Evolutionary conservation across 1,140 invertebrate genomes (phyloP).

Genomic region (Papilio machaon): DNA sequence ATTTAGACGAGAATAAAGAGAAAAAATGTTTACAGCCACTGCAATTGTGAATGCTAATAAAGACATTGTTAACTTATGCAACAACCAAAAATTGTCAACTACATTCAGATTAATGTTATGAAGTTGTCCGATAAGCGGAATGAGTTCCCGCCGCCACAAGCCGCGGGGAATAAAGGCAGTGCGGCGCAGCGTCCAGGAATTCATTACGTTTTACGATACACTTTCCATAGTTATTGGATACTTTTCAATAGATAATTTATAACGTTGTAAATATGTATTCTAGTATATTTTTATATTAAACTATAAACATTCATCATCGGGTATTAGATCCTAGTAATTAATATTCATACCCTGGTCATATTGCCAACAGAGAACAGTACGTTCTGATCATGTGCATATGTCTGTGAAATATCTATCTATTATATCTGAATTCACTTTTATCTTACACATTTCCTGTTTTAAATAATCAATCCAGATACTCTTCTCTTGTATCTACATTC

Average conservation of each 20-base stretch:
- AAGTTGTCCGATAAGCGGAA: slow-evolving; percentile 28
- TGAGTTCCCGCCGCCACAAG: slow-evolving; percentile 7
- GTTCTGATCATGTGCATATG: no score
- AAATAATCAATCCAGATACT: no score
- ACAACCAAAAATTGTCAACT: slow-evolving; percentile 16
- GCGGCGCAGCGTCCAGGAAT: background rate
- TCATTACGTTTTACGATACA: slow-evolving; percentile 25
- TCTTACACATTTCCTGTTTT: no score
- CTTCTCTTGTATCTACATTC: no score
- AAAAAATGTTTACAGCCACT: background rate
- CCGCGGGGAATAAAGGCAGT: slow-evolving; percentile 10
- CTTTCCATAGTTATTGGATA: slow-evolving; percentile 17
- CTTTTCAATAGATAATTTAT: background rate
- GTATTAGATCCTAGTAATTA: no score
- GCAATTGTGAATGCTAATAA: background rate
- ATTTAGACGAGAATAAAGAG: no score
- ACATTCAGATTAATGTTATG: slow-evolving; percentile 33
- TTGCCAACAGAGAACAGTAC: no score
- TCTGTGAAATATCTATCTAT: no score
- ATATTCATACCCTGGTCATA: no score
- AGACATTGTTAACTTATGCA: background rate
- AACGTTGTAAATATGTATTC: background rate
- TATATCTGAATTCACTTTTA: no score
- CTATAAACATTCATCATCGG: background rate
- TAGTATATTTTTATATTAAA: background rate